phyloP scores from a whole-genome alignment of 2,797 vertebrate species.

The Schizopygopsis pylzovi region DNA sequence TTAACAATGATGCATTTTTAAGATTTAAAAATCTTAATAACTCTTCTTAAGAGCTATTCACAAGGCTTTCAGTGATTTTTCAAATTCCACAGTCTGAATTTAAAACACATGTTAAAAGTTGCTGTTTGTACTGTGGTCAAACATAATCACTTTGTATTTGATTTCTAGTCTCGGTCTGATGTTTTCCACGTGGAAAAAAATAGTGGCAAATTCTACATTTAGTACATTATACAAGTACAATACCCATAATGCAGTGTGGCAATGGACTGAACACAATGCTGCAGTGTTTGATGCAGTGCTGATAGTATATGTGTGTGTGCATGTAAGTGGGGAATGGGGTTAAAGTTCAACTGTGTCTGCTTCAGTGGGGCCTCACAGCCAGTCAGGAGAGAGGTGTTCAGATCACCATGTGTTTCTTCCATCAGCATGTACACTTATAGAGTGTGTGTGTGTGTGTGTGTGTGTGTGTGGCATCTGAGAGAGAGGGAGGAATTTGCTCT shows the following conservation, averaged over 20 bases:
- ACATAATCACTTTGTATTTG: conserved; percentile 9
- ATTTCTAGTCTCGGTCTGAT: not conserved
- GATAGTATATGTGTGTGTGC: conserved; percentile 13
- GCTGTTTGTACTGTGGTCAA: conserved; percentile 20
- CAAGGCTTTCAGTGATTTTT: not conserved
- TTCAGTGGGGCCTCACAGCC: conserved; percentile 50
- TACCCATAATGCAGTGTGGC: conserved; percentile 20
- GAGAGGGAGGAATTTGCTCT: not conserved
- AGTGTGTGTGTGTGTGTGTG: conserved; percentile 51
- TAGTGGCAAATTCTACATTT: conserved; percentile 1
- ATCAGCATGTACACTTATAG: conserved; percentile 64
- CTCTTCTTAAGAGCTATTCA: not conserved
- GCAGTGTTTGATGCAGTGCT: conserved; percentile 31
- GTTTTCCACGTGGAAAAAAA: not conserved
- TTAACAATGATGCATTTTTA: not conserved
- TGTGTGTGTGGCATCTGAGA: conserved; percentile 5
- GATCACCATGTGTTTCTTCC: conserved; percentile 66
- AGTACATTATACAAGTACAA: conserved; percentile 7
- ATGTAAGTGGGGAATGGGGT: conserved; percentile 56
- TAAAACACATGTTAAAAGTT: not conserved
- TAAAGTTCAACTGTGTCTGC: conserved; percentile 62
- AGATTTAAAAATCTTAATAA: not conserved
- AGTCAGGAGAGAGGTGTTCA: conserved; percentile 36
- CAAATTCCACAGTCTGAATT: not conserved
- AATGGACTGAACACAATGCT: conserved; percentile 11